phyloP scores from a whole-genome alignment of 2,113 vertebrate species.

The Megaceryle maxima region DNA sequence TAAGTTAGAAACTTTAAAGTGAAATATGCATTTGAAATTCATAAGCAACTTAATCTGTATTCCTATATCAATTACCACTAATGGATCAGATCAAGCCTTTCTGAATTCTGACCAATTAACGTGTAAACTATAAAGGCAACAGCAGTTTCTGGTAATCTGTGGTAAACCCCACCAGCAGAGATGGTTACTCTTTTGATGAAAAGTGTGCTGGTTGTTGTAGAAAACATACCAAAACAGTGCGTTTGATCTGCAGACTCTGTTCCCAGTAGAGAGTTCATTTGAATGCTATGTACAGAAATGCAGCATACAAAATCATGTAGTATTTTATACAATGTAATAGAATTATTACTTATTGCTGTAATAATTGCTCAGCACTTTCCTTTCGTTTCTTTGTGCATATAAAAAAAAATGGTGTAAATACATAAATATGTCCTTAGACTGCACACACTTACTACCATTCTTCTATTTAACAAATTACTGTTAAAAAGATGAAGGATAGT shows the following conservation, averaged over 20 bases:
- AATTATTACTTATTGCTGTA: neutral
- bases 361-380: neutral
- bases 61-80: neutral
- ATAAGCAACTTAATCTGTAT: neutral
- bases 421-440: neutral
- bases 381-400: neutral
- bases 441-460: neutral
- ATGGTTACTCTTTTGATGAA: neutral
- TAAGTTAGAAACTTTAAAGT: neutral
- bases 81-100: neutral
- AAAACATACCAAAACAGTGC: neutral
- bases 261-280: neutral
- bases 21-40: neutral
- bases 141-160: neutral
- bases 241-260: neutral
- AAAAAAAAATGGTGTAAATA: neutral
- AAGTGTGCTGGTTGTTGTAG: neutral
- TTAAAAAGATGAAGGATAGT: neutral
- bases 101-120: neutral
- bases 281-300: neutral
- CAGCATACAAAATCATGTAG: neutral
- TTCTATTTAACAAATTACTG: neutral
- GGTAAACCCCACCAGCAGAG: neutral
- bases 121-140: neutral
- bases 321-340: neutral